A percentile compares a stretch with the other conserved stretches of the same genome.
phyloP scores from a whole-genome alignment of 2,888 invertebrate species.

The Oligia strigilis region DNA sequence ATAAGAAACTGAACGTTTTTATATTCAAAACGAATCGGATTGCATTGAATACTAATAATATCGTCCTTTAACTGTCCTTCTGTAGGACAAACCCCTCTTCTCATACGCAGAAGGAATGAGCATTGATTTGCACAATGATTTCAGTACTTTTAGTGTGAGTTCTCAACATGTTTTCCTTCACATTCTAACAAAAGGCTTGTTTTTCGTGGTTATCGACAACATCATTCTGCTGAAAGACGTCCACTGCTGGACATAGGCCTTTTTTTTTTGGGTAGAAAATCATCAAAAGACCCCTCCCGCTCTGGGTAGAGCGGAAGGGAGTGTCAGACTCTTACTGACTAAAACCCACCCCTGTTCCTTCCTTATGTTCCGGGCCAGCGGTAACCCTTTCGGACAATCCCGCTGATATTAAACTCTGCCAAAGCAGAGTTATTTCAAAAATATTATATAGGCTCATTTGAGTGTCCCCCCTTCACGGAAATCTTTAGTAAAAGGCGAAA shows the following conservation, averaged over 20 bases:
- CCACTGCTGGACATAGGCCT: neutral
- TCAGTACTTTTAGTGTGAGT: neutral
- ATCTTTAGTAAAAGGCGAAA: constrained; percentile 95
- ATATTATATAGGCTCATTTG: no score
- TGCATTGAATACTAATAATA: neutral
- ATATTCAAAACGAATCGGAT: neutral
- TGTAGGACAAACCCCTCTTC: neutral
- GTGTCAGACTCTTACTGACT: no score
- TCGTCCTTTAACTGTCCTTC: neutral
- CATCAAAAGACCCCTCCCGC: no score
- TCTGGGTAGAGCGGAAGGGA: no score
- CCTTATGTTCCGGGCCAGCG: no score
- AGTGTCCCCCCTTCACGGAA: constrained; percentile 94
- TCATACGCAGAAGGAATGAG: no score
- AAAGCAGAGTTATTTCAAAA: no score
- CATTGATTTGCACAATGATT: neutral
- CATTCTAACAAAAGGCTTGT: neutral
- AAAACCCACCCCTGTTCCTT: no score
- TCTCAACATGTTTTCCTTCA: no score
- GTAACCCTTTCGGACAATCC: no score
- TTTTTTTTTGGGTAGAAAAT: no score
- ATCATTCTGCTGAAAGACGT: neutral
- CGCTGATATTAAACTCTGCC: no score
- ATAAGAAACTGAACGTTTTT: neutral
- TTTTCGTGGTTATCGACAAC: neutral